Conservation (phyloP, 2,888 invertebrate genomes). For the Oasisia sp. region DNA sequence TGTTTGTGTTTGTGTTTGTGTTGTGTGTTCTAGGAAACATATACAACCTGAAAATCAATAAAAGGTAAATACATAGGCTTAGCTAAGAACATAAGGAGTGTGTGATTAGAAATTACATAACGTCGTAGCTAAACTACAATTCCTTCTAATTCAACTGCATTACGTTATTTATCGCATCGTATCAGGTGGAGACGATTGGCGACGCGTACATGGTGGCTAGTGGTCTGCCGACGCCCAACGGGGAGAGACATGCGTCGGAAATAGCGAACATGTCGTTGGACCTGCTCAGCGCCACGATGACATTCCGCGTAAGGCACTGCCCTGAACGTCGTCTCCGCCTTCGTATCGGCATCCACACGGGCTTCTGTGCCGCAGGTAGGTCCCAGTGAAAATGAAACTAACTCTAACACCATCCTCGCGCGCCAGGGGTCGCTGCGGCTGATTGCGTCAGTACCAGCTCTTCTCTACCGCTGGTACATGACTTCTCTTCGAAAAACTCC, state of each 20-base stretch:
- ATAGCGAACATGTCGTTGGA: constrained; percentile 48
- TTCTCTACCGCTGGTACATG: no score
- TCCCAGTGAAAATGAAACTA: not conserved
- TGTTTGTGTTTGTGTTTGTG: no score
- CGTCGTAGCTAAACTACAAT: not conserved
- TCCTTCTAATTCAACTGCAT: not conserved
- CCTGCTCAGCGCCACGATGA: constrained; percentile 39
- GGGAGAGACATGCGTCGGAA: constrained; percentile 48
- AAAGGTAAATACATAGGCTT: no score
- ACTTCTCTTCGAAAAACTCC: no score
- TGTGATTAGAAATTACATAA: no score
- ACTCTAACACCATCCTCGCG: no score
- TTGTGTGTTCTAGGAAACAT: no score
- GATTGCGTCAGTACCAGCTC: no score
- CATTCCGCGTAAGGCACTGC: constrained; percentile 35
- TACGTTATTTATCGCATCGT: not conserved
- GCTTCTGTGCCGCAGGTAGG: constrained; percentile 38
- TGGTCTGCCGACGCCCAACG: constrained; percentile 49
- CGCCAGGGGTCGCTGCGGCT: no score
- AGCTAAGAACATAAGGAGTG: no score
- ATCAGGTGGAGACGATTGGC: constrained; percentile 76
- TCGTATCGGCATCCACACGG: constrained; percentile 37
- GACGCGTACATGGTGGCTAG: constrained; percentile 72
- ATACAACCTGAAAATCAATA: no score
- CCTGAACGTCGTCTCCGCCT: constrained; percentile 29